Evolutionary conservation across 2,113 vertebrate genomes (phyloP).

Genomic region (Crotalus horridus): DNA sequence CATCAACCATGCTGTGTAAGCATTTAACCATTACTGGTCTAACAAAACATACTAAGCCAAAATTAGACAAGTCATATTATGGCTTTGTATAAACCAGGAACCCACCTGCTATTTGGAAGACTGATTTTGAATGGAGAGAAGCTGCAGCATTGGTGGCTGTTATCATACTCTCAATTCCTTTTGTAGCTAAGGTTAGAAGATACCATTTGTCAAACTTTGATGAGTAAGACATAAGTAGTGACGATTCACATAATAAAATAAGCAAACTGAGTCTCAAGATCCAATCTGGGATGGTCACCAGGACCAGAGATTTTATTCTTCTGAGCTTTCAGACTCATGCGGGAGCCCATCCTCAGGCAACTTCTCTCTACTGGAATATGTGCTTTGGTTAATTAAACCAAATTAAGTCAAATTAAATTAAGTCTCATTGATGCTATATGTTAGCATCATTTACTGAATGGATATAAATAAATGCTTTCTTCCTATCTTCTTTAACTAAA

Average conservation of each 20-base stretch:
- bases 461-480: background rate
- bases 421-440: background rate
- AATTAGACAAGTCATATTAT: background rate
- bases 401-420: background rate
- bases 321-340: background rate
- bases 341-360: background rate
- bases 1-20: background rate
- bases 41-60: background rate
- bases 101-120: background rate
- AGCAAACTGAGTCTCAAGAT: background rate
- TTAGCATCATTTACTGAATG: background rate
- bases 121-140: background rate
- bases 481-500: background rate
- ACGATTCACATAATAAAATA: background rate
- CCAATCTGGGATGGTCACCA: background rate
- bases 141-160: background rate
- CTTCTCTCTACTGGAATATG: background rate
- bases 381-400: background rate
- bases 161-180: background rate
- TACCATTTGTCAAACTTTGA: background rate
- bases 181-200: background rate
- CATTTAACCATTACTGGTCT: background rate
- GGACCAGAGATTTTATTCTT: background rate
- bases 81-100: background rate
- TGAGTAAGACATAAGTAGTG: background rate